A percentile compares a stretch with the other conserved stretches of the same genome.
These are phyloP conservation scores for Xenopus petersii DNA, from an alignment of 2,797 vertebrate species.

Conservation along the genomic window DNA sequence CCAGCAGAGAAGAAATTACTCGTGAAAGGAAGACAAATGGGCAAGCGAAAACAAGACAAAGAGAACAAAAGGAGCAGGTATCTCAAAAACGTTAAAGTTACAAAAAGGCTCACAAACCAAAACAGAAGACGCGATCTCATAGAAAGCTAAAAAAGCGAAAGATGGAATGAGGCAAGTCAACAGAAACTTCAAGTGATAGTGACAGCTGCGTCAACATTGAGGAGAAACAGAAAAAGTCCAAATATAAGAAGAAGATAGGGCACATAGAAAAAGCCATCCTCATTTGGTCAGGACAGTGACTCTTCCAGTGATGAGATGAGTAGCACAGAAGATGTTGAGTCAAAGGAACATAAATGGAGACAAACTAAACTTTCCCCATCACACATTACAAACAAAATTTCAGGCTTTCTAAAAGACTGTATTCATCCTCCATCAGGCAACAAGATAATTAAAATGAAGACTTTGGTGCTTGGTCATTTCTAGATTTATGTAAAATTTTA, in stretches of 20 bases:
- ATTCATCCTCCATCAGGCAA: too few relatives aligned
- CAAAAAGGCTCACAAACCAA: constrained; percentile 85
- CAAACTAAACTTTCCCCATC: too few relatives aligned
- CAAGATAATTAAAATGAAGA: too few relatives aligned
- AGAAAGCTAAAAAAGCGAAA: constrained; percentile 73
- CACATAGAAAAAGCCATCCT: constrained; percentile 43
- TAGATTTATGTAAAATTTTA: too few relatives aligned
- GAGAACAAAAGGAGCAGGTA: constrained; percentile 48
- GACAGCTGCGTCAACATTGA: constrained; percentile 62
- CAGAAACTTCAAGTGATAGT: constrained; percentile 65
- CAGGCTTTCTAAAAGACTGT: too few relatives aligned
- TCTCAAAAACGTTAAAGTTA: constrained; percentile 72
- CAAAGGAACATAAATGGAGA: too few relatives aligned
- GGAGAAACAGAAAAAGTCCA: constrained; percentile 59
- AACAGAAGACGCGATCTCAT: constrained; percentile 81
- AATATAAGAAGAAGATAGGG: constrained; percentile 66
- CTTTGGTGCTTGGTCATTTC: too few relatives aligned
- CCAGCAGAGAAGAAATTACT: constrained; percentile 69
- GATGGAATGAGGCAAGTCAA: constrained; percentile 57
- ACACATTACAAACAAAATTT: too few relatives aligned
- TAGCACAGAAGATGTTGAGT: too few relatives aligned
- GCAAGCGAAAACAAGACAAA: constrained; percentile 35
- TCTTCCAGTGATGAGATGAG: too few relatives aligned
- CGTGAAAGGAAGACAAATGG: constrained; percentile 60
- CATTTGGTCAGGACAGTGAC: too few relatives aligned